Conservation (phyloP, 2,888 invertebrate genomes). For the Gymnocheta viridis region DNA sequence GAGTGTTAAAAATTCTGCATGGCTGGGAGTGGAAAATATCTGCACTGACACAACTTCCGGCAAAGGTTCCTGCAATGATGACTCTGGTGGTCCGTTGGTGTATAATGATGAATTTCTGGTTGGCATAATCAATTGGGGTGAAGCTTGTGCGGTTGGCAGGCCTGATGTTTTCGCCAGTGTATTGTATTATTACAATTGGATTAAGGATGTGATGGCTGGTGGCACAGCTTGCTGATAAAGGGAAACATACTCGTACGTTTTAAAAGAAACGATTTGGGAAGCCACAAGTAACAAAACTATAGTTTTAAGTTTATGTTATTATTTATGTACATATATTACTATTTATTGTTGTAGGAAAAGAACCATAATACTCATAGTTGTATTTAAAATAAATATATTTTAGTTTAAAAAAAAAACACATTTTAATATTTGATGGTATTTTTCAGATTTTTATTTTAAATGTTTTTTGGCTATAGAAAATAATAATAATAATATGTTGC, state of each 20-base stretch:
- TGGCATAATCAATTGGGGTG: slow-evolving; percentile 81
- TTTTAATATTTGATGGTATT: not conserved
- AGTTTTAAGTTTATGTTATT: not conserved
- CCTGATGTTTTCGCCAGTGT: slow-evolving; percentile 80
- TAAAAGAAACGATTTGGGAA: not conserved
- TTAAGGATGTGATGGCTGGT: slow-evolving; percentile 72
- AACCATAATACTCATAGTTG: not conserved
- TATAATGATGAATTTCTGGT: slow-evolving; percentile 75
- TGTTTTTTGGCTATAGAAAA: no score
- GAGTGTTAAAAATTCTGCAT: slow-evolving; percentile 82
- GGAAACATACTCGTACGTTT: not conserved
- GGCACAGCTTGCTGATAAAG: slow-evolving; percentile 69
- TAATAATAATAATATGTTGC: no score
- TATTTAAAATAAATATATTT: not conserved
- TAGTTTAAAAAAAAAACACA: not conserved
- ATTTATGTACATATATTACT: no score
- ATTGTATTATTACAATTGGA: slow-evolving; percentile 78
- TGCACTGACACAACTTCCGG: slow-evolving; percentile 84
- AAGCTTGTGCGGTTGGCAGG: slow-evolving; percentile 79
- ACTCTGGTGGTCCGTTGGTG: slow-evolving; percentile 80
- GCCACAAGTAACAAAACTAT: slow-evolving; percentile 40
- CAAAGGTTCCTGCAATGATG: slow-evolving; percentile 82
- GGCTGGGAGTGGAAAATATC: slow-evolving; percentile 84
- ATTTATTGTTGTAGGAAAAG: not conserved
- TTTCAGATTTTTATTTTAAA: no score